Base-by-base conservation (phyloP, 1,140 invertebrate species). In the Calephelis virginiensis region DNA sequence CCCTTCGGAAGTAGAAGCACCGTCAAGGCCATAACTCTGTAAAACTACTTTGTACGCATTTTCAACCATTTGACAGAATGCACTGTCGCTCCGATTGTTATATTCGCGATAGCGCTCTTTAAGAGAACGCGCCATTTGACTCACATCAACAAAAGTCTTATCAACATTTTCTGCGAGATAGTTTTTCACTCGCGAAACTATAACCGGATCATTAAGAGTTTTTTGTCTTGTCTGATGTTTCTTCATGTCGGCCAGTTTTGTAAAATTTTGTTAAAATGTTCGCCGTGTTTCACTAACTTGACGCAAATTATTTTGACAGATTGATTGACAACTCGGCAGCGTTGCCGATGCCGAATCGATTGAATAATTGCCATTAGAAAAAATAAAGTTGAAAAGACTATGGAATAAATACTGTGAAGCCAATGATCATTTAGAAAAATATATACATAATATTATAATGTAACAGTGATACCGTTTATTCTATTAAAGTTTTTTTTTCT, bases 31-130 rank as follows among this genome's bases (percentile, higher is more conserved):
- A 72, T 93, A 93, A 65, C 92, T 93, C 17, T 93, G 89, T 73
- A 93, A 82, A 56, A 94, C 92, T 46, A 93, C 90, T 66, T 92
- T 92, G 71, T 93, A 92, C 68, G 93, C 91, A 88, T 76, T 74
- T 83, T 92, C 94, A 70, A 96, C 95, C 81, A 93, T 88, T 66
- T 92, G 88, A 78, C 93, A 93, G 82, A 96, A 96, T 37, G 94
- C 92, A 60, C 84, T 92, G 61, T 94, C 92, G 83, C 95, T 95
- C 76, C 93, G 94, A 77, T 92, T 93, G 61, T 91, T 92, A 85
- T 96, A 96, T 74, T 96, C 95, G 14, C 93, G 92, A 84, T 95
- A 95, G 73, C 93, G 93, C 77, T 92, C 93, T 91, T 94, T 94
- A 43, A 96, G 91, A 73, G 93, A 92, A 80, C 94, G 94, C 73